Percentiles rank a stretch among this genome's conserved stretches.
Evolutionary conservation across 2,888 invertebrate species (phyloP).

Genomic region (Epirrhoe tristata): DNA sequence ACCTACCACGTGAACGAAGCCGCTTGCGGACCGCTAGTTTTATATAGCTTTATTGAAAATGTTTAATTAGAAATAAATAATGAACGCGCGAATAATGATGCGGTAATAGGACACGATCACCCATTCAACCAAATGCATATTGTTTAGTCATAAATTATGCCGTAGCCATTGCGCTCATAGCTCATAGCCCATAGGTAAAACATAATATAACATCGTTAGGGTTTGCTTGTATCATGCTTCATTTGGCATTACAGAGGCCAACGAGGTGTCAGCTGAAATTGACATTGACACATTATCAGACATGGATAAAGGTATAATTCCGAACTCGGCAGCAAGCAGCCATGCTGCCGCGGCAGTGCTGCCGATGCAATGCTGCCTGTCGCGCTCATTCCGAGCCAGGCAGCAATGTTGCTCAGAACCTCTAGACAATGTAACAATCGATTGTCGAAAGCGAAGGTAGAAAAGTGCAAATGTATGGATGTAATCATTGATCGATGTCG

Average conservation of each 20-base stretch:
- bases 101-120: slow-evolving; percentile 32
- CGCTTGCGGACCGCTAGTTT: too few relatives aligned
- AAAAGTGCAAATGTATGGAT: too few relatives aligned
- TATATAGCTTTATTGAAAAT: slow-evolving; percentile 13
- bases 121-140: slow-evolving; percentile 27
- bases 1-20: too few relatives aligned
- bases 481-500: too few relatives aligned
- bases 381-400: too few relatives aligned
- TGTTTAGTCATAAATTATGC: slow-evolving; percentile 30
- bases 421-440: too few relatives aligned
- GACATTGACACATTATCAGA: slow-evolving; percentile 6
- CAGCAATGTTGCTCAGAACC: too few relatives aligned
- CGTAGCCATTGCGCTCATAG: slow-evolving; percentile 23
- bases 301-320: not conserved
- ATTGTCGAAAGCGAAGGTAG: too few relatives aligned
- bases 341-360: too few relatives aligned
- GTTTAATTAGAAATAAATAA: slow-evolving; percentile 24
- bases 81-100: slow-evolving; percentile 10
- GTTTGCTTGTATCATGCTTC: slow-evolving; percentile 15
- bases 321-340: too few relatives aligned
- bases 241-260: slow-evolving; percentile 21
- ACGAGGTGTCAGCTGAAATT: slow-evolving; percentile 1
- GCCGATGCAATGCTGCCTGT: too few relatives aligned
- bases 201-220: slow-evolving; percentile 28
- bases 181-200: too few relatives aligned